Evolutionary conservation across 2,797 vertebrate genomes (phyloP), one percentile per base, ranked within the genome.

Genomic region (Hyperoplus lanceolatus): DNA sequence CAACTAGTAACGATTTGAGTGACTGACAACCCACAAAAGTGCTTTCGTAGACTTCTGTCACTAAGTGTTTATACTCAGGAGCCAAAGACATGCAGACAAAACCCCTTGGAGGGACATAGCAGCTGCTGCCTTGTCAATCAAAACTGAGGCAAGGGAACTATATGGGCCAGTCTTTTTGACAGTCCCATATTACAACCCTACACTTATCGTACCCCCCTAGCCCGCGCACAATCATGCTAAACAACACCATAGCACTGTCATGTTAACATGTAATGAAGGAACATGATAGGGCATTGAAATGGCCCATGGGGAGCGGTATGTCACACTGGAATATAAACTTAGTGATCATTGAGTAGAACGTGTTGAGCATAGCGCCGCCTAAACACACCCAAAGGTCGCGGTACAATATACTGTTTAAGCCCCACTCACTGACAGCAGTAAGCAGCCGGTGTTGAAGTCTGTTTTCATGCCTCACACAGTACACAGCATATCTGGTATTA

Each of bases 41-140:
- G 29, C 29, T 29, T 29, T 29, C 29, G 3, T 29, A 29, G 29
- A 29, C 29, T 29, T 3, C 29, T 29, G 29, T 29, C 41, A 16
- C 8, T 16, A 29, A 29, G 54, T 1, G 15, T 29, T 60, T 48
- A 39, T 0, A 53, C 70, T 10, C 29, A 15, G 65, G 38, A 58
- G 53, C 46, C 41, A 49, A 58, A 59, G 4, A 38, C 72, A 79
- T 1, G 2, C 57, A 51, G 70, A 63, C 38, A 51, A 60, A 55
- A 76, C 45, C 36, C 42, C 8, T 3, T 29, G 29, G 29, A 29
- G 29, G 29, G 73, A 67, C 72, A 68, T 59, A 29, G 58, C 61
- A 61, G 50, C 89, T 89, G 8, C 82, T 91, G 89, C 58, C 72
- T 4, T 62, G 80, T 92, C 87, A 84, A 58, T 91, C 90, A 89